Conservation (phyloP, 2,113 vertebrate genomes). For the Psittacus erithacus region DNA sequence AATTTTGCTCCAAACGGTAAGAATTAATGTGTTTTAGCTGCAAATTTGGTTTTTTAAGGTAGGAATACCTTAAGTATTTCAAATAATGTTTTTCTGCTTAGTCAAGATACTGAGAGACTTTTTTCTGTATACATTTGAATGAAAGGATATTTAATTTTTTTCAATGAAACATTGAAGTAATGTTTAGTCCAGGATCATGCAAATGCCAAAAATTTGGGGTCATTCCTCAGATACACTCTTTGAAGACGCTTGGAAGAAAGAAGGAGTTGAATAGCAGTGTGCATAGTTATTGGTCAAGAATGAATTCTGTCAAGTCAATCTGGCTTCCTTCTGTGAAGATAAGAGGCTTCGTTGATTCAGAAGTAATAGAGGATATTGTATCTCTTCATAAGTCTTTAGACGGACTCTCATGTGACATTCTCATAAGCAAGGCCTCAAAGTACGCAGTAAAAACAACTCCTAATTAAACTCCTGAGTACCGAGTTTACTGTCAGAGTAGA, state of each 20-base stretch:
- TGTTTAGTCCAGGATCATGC: neutral
- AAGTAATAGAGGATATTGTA: conserved; percentile 38
- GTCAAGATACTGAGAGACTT: neutral
- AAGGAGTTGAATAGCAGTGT: neutral
- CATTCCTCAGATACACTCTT: neutral
- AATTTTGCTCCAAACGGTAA: neutral
- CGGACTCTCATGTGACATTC: conserved; percentile 22
- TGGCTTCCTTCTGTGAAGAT: conserved; percentile 49
- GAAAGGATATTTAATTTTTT: neutral
- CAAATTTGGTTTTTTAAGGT: neutral
- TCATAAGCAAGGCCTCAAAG: neutral
- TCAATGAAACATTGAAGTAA: neutral
- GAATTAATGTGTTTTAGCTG: neutral
- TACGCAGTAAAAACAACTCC: neutral
- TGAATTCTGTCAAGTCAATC: conserved; percentile 29
- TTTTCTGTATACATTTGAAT: neutral
- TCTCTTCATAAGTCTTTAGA: neutral
- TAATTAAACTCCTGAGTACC: neutral
- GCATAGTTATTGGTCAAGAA: neutral
- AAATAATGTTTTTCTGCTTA: neutral
- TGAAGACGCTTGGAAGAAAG: neutral
- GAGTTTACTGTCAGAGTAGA: neutral
- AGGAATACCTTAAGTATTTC: neutral
- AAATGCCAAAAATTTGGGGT: neutral
- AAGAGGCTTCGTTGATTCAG: conserved; percentile 3